Conservation (phyloP, 2,888 invertebrate species). For the Caenorhabditis uteleia region DNA sequence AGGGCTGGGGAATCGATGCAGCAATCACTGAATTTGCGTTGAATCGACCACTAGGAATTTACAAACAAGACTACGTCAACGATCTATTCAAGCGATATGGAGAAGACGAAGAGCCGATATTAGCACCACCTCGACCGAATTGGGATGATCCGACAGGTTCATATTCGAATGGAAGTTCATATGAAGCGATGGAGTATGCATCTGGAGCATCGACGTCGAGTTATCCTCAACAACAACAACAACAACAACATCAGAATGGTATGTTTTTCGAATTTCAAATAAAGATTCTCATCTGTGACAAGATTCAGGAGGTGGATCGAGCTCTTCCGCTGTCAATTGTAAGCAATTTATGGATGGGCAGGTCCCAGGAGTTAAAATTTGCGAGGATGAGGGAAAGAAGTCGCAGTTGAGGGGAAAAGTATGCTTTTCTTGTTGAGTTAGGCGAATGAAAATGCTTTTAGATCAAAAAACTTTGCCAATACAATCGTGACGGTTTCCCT, state of each 20-base stretch:
- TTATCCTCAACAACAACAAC: background rate
- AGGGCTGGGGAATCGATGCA: slow-evolving; percentile 76
- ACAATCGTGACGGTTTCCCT: slow-evolving; percentile 81
- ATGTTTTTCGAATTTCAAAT: no score
- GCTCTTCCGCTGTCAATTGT: background rate
- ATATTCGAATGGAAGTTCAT: background rate
- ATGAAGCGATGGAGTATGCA: slow-evolving; percentile 4
- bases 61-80: slow-evolving; percentile 91
- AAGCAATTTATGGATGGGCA: slow-evolving; percentile 65
- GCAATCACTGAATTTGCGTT: slow-evolving; percentile 81
- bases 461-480: slow-evolving; percentile 52
- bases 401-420: slow-evolving; percentile 41
- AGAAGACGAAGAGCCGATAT: slow-evolving; percentile 74
- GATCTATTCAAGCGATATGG: slow-evolving; percentile 85
- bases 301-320: slow-evolving; percentile 11
- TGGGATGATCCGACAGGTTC: slow-evolving; percentile 22
- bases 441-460: slow-evolving; percentile 45
- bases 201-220: background rate
- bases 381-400: slow-evolving; percentile 46
- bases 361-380: slow-evolving; percentile 44
- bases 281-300: no score
- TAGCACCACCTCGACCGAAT: slow-evolving; percentile 28
- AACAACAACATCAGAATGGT: slow-evolving; percentile 4
- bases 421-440: background rate
- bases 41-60: slow-evolving; percentile 88